These are phyloP conservation scores for Caenorhabditis imperialis DNA, from an alignment of 2,888 invertebrate genomes.

Conservation along the genomic window DNA sequence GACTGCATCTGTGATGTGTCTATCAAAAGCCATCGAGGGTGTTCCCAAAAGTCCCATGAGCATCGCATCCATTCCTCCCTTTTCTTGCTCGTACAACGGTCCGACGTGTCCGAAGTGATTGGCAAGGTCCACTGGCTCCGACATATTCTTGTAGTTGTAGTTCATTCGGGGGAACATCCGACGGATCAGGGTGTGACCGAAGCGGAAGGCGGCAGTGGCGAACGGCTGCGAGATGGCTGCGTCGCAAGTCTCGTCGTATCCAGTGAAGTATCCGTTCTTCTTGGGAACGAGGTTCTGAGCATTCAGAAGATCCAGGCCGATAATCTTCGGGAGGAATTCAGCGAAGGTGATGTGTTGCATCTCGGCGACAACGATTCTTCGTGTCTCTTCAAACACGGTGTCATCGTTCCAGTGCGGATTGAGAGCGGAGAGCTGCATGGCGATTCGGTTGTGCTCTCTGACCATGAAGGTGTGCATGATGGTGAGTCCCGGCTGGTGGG, in stretches of 20 bases:
- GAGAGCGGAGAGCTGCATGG: slow-evolving; percentile 68
- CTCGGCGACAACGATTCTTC: slow-evolving; percentile 79
- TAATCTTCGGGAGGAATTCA: slow-evolving; percentile 86
- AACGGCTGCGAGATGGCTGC: slow-evolving; percentile 89
- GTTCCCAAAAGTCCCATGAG: slow-evolving; percentile 77
- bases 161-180: slow-evolving; percentile 84
- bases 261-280: slow-evolving; percentile 80
- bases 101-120: slow-evolving; percentile 76
- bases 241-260: slow-evolving; percentile 84
- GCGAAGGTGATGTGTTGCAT: slow-evolving; percentile 82
- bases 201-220: slow-evolving; percentile 85
- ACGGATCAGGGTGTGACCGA: slow-evolving; percentile 85
- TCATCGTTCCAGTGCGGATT: slow-evolving; percentile 79
- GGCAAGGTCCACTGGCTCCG: slow-evolving; percentile 74
- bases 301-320: slow-evolving; percentile 83
- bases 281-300: slow-evolving; percentile 85
- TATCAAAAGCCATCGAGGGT: slow-evolving; percentile 77
- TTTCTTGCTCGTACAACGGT: slow-evolving; percentile 72
- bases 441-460: slow-evolving; percentile 77
- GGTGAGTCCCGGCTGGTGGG: slow-evolving; percentile 77
- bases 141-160: slow-evolving; percentile 71
- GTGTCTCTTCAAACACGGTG: slow-evolving; percentile 78
- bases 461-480: slow-evolving; percentile 77
- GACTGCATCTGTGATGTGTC: slow-evolving; percentile 76
- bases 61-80: slow-evolving; percentile 76